These are phyloP conservation scores for Euura saliciscinereae DNA, from an alignment of 1,140 invertebrate species.

Conservation along the genomic window DNA sequence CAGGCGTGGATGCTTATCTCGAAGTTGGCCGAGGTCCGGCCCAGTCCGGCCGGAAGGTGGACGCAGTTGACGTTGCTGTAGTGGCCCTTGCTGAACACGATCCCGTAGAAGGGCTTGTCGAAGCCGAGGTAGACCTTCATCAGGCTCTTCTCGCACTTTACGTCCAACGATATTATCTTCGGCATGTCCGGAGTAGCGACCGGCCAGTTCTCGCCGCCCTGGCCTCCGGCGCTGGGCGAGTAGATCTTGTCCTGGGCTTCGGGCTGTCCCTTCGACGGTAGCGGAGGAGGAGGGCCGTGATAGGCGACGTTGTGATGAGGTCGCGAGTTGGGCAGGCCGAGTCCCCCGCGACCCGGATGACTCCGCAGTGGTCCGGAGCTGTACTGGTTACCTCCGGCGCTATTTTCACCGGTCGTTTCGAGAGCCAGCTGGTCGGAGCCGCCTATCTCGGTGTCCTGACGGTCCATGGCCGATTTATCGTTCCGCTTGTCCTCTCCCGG, in stretches of 20 bases:
- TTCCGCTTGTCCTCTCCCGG: slow-evolving; percentile 62
- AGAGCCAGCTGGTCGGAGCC: slow-evolving; percentile 70
- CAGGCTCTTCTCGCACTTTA: slow-evolving; percentile 92
- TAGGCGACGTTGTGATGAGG: slow-evolving; percentile 65
- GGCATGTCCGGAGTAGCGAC: slow-evolving; percentile 84
- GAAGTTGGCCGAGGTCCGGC: slow-evolving; percentile 84
- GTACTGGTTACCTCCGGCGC: slow-evolving; percentile 55
- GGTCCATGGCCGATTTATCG: slow-evolving; percentile 46
- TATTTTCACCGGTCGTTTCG: slow-evolving; percentile 67
- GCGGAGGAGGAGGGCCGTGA: slow-evolving; percentile 71
- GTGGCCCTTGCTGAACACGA: slow-evolving; percentile 91
- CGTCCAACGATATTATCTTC: slow-evolving; percentile 88
- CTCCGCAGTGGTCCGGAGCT: slow-evolving; percentile 61
- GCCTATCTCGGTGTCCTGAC: slow-evolving; percentile 43
- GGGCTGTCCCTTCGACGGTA: slow-evolving; percentile 47
- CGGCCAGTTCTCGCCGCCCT: slow-evolving; percentile 76
- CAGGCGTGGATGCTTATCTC: slow-evolving; percentile 91
- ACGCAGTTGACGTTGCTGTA: slow-evolving; percentile 92
- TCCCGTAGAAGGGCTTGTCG: slow-evolving; percentile 93
- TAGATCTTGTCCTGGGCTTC: slow-evolving; percentile 69
- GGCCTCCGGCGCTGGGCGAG: slow-evolving; percentile 44
- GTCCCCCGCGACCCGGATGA: slow-evolving; percentile 59
- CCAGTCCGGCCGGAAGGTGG: slow-evolving; percentile 85
- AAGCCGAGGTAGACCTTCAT: slow-evolving; percentile 94
- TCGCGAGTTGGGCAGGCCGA: slow-evolving; percentile 56